Evolutionary conservation across 2,888 invertebrate species (phyloP).

Genomic region (Carterocephalus palaemon): DNA sequence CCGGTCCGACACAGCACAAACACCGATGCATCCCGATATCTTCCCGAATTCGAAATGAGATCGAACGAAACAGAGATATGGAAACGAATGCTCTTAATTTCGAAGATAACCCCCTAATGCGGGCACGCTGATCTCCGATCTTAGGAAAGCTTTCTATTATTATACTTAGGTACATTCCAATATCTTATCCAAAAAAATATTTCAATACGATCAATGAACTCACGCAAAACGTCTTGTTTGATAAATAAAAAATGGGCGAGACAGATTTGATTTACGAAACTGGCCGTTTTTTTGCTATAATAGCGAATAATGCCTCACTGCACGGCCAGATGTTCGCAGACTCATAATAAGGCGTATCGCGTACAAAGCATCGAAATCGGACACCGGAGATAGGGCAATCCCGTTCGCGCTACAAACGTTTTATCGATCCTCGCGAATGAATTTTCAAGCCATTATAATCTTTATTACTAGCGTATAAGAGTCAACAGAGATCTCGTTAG

Average conservation of each 20-base stretch:
- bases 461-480: constrained; percentile 36
- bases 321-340: constrained; percentile 65
- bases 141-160: constrained; percentile 32
- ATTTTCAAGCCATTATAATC: constrained; percentile 40
- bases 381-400: constrained; percentile 75
- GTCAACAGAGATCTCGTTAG: background rate
- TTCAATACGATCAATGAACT: constrained; percentile 32
- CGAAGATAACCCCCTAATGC: constrained; percentile 69
- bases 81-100: constrained; percentile 63
- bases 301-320: constrained; percentile 62
- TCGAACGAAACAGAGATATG: constrained; percentile 64
- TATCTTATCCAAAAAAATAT: constrained; percentile 7
- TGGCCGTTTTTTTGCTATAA: constrained; percentile 57
- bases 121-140: constrained; percentile 48
- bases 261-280: constrained; percentile 37
- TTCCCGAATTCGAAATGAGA: constrained; percentile 58
- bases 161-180: constrained; percentile 17
- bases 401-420: constrained; percentile 57
- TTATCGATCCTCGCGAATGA: constrained; percentile 41
- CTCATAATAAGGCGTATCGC: constrained; percentile 77
- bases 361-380: constrained; percentile 76
- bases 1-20: constrained; percentile 45
- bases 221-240: constrained; percentile 32
- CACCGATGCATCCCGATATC: constrained; percentile 45
- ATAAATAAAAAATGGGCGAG: constrained; percentile 32